A percentile compares a stretch with the other conserved stretches of the same genome.
These are phyloP conservation scores for Flexamia atlantica DNA, from an alignment of 2,888 invertebrate species.

Conservation along the genomic window DNA sequence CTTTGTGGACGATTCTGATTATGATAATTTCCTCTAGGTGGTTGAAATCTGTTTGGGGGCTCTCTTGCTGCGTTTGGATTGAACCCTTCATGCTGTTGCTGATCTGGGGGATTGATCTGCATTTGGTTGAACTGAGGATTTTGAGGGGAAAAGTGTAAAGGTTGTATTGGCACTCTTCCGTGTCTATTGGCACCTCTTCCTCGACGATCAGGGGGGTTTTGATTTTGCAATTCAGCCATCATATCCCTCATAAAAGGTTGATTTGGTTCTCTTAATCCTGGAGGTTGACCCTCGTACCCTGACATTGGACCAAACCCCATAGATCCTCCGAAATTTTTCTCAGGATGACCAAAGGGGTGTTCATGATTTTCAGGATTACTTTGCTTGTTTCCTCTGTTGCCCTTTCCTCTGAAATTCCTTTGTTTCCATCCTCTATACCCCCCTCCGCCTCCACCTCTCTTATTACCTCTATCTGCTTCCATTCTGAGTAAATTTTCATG, in stretches of 20 bases:
- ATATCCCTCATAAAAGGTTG: neutral
- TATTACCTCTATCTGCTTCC: slow-evolving; percentile 28
- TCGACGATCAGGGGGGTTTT: neutral
- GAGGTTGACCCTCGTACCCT: too few species aligned
- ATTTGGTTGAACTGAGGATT: neutral
- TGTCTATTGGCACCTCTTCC: neutral
- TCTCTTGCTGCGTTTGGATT: neutral
- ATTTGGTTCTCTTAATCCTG: neutral
- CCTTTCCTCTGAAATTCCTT: too few species aligned
- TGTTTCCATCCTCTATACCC: too few species aligned
- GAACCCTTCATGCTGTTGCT: neutral
- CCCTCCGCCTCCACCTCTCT: neutral
- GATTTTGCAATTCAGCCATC: neutral
- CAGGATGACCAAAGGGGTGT: neutral
- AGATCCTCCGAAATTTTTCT: neutral
- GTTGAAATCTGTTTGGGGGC: neutral
- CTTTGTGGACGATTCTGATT: neutral
- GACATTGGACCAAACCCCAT: too few species aligned
- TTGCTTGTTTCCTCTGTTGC: neutral
- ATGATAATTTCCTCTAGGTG: neutral
- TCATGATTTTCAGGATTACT: neutral
- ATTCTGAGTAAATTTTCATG: neutral
- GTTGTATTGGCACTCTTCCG: neutral
- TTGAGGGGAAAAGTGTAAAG: neutral
- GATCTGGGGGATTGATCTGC: neutral